Percentiles rank a stretch among this genome's conserved stretches.
Evolutionary conservation across 2,113 vertebrate genomes (phyloP).

Genomic region (Thymallus thymallus): DNA sequence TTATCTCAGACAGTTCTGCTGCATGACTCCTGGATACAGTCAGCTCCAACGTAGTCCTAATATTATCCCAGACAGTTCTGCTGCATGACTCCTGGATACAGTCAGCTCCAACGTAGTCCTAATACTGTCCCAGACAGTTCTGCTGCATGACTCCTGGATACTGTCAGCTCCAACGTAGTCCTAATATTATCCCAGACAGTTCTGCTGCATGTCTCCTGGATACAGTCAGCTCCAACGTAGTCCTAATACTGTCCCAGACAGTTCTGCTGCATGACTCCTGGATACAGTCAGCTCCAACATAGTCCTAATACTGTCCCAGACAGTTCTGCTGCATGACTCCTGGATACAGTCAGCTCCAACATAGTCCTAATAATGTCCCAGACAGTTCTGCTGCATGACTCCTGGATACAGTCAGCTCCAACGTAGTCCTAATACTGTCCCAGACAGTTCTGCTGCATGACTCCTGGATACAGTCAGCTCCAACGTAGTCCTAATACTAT

Average conservation of each 20-base stretch:
- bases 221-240: slow-evolving; percentile 40
- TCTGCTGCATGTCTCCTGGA: too few species aligned
- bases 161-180: too few species aligned
- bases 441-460: slow-evolving; percentile 1
- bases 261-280: slow-evolving; percentile 7
- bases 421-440: slow-evolving; percentile 41
- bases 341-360: slow-evolving; percentile 35
- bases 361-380: slow-evolving; percentile 36
- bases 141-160: slow-evolving; percentile 29
- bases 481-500: slow-evolving; percentile 39
- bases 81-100: slow-evolving; percentile 20
- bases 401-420: slow-evolving; percentile 32
- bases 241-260: too few species aligned
- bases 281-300: slow-evolving; percentile 39
- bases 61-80: slow-evolving; percentile 23
- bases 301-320: slow-evolving; percentile 32
- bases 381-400: slow-evolving; percentile 2
- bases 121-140: slow-evolving; percentile 33
- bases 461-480: slow-evolving; percentile 32
- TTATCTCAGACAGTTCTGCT: slow-evolving; percentile 16
- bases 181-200: too few species aligned
- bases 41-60: slow-evolving; percentile 38
- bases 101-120: slow-evolving; percentile 39
- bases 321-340: slow-evolving; percentile 11
- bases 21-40: slow-evolving; percentile 26